Evolutionary conservation across 2,888 invertebrate species (phyloP).

Genomic region (Metacarcinus magister): DNA sequence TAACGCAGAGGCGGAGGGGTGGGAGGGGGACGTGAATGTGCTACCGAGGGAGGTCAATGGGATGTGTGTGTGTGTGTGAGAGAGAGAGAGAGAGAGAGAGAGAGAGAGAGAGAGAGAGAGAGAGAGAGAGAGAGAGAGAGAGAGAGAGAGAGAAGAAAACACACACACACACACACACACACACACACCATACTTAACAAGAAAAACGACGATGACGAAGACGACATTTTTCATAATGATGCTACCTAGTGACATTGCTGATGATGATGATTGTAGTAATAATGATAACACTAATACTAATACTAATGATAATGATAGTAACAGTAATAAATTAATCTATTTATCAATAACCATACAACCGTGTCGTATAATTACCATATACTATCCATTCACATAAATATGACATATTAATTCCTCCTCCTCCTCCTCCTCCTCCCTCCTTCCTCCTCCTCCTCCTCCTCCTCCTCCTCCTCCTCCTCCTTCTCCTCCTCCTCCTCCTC

Average conservation of each 20-base stretch:
- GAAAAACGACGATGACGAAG: no score
- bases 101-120: constrained; percentile 18
- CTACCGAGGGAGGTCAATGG: background rate
- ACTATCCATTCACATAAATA: background rate
- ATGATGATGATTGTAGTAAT: background rate
- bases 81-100: background rate
- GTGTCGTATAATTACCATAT: background rate
- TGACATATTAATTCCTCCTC: background rate
- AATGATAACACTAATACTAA: background rate
- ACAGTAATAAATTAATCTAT: background rate
- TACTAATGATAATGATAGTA: background rate
- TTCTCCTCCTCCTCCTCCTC: no score
- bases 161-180: no score
- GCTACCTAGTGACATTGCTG: no score
- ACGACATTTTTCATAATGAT: no score
- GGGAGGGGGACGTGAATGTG: background rate
- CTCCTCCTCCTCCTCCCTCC: no score
- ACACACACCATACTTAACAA: no score
- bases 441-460: no score
- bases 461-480: no score
- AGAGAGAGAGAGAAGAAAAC: constrained; percentile 8
- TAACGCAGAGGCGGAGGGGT: background rate
- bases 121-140: constrained; percentile 26
- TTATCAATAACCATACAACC: background rate
- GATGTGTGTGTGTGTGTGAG: background rate